Base-by-base conservation (phyloP, 2,888 invertebrate genomes). In the Erannis defoliaria region DNA sequence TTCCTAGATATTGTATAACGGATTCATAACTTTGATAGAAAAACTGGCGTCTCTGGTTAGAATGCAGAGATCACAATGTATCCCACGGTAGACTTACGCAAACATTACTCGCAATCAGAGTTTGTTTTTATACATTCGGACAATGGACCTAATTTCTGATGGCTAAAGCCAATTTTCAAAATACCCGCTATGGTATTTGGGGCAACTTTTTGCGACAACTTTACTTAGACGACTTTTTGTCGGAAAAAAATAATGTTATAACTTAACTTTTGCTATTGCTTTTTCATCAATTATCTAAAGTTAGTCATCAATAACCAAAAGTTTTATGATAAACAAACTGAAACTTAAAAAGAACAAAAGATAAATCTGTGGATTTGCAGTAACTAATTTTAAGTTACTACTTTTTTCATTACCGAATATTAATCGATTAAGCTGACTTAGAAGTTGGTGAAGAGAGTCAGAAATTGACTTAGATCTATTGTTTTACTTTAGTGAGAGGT, bases 51-150 rank as follows among this genome's bases (percentile, higher is more conserved):
- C 72, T 68, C 38, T 50, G 18, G 43, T 46, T 19, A 49, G 55
- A 49, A 29, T 35, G 51, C 26, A 18, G 55, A 62, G 62, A 57
- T 40, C 50, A 84, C 84, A 84, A 83, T 81, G 76, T 64, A 77
- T 84, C 82, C 72, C 84, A 84, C 83, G 83, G 68, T 72, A 18
- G 73, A 72, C 74, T 89, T 89, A 84, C 89, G 89, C 86, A 89
- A 89, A 84, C 81, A 77, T 53, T 42, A 75, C 75, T 73, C 76
- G 73, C 83, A 86, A 88, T 88, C 88, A 87, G 76, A 68, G 74
- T 74, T 73, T 78, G 63, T 64, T 70, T 83, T 82, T 82, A 76
- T 81, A 79, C 76, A 80, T 81, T 83, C 80, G 82, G 80, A 85
- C 85, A 84, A 81, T 85, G 82, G 66, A 48, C 19, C 60, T 56